phyloP scores from a whole-genome alignment of 2,797 vertebrate genomes.

The Smutsia gigantea region DNA sequence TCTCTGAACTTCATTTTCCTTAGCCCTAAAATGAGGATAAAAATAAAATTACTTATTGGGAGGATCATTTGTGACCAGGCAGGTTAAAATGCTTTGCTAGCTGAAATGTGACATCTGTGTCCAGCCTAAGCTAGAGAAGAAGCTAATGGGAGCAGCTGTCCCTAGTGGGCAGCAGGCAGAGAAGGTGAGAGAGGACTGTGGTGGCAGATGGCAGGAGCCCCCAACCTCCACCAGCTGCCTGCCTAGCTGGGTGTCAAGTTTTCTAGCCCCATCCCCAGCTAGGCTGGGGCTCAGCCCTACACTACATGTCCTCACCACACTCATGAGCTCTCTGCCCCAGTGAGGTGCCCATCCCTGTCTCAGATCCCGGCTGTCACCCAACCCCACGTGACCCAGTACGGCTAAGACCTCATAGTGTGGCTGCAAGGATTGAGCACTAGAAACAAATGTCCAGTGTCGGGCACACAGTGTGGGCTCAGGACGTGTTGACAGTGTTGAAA shows the following conservation, averaged over 20 bases:
- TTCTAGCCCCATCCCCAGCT: background rate
- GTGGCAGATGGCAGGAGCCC: background rate
- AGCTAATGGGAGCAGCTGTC: background rate
- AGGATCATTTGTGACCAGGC: background rate
- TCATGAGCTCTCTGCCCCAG: background rate
- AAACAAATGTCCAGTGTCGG: background rate
- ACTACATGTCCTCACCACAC: background rate
- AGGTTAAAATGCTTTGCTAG: background rate
- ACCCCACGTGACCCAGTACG: background rate
- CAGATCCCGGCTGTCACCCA: background rate
- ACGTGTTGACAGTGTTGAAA: fast-evolving
- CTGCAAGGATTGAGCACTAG: fast-evolving
- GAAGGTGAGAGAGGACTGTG: background rate
- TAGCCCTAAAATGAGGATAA: background rate
- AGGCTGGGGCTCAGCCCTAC: background rate
- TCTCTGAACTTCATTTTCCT: background rate
- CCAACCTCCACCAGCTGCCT: fast-evolving
- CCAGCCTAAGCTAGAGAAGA: background rate
- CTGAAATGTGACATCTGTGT: background rate
- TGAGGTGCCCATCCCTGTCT: fast-evolving
- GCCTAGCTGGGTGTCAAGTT: background rate
- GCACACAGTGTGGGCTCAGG: background rate
- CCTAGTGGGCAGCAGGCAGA: background rate
- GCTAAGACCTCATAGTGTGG: background rate
- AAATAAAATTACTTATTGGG: background rate